phyloP scores from a whole-genome alignment of 2,888 invertebrate species.

The Drosophila quinaria region DNA sequence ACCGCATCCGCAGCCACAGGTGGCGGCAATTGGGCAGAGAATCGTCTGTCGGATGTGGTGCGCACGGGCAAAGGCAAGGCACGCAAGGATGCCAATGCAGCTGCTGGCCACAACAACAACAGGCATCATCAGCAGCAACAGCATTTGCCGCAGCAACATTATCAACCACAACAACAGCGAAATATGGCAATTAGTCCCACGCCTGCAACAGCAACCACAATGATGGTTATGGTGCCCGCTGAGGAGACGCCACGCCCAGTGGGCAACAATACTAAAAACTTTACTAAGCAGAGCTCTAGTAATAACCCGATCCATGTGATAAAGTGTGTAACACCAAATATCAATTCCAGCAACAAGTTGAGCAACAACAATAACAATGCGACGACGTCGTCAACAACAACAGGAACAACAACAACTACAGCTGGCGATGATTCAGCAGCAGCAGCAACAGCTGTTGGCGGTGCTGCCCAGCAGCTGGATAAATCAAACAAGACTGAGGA shows the following conservation, averaged over 20 bases:
- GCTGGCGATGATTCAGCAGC: conserved; percentile 50
- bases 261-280: conserved; percentile 84
- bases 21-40: conserved; percentile 86
- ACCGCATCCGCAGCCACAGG: conserved; percentile 11
- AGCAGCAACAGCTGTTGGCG: conserved; percentile 41
- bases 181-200: conserved; percentile 70
- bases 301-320: conserved; percentile 85
- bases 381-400: conserved; percentile 15
- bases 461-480: conserved; percentile 87
- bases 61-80: conserved; percentile 86
- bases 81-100: conserved; percentile 77
- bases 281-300: conserved; percentile 83
- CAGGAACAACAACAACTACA: conserved; percentile 38
- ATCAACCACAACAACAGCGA: conserved; percentile 65
- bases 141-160: conserved; percentile 36
- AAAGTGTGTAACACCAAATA: conserved; percentile 86
- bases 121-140: conserved; percentile 65
- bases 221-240: conserved; percentile 76
- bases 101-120: conserved; percentile 57
- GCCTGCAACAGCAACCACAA: conserved; percentile 59
- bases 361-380: conserved; percentile 56
- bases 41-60: conserved; percentile 92
- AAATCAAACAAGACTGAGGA: conserved; percentile 89
- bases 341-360: conserved; percentile 78
- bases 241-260: conserved; percentile 87